Evolutionary conservation across 1,140 invertebrate species (phyloP).

Genomic region (Sitophilus oryzae): DNA sequence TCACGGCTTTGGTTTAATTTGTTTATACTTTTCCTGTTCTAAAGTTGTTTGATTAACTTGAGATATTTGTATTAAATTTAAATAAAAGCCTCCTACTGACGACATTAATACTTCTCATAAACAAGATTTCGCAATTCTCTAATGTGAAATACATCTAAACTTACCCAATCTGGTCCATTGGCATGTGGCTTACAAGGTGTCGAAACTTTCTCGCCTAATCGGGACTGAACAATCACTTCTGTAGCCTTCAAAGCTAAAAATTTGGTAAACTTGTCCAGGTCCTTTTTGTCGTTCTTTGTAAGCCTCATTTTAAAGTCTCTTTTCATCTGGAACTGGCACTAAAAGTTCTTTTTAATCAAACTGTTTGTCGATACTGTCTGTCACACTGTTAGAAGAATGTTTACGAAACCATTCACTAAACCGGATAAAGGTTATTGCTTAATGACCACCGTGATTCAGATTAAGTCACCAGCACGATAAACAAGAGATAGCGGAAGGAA

Average conservation of each 20-base stretch:
- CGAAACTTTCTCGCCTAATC: constrained; percentile 76
- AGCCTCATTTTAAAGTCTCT: constrained; percentile 44
- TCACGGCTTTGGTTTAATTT: too few species aligned
- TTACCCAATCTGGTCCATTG: constrained; percentile 71
- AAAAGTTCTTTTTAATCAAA: not conserved
- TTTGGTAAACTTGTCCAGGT: constrained; percentile 81
- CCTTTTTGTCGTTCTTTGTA: constrained; percentile 63
- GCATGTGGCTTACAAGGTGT: constrained; percentile 69
- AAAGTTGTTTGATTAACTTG: too few species aligned
- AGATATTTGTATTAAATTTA: not conserved
- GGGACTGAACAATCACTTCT: constrained; percentile 83
- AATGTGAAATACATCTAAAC: constrained; percentile 19
- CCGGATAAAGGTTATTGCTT: not conserved
- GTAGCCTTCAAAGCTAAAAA: constrained; percentile 81
- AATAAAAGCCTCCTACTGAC: too few species aligned
- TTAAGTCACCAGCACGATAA: not conserved
- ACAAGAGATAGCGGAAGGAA: not conserved
- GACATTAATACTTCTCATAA: too few species aligned
- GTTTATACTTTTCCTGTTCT: not conserved
- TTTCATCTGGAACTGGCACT: constrained; percentile 11
- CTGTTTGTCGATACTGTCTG: not conserved
- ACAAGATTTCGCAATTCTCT: too few species aligned
- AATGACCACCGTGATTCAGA: not conserved
- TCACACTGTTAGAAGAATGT: not conserved
- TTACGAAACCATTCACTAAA: not conserved